phyloP scores from a whole-genome alignment of 2,113 vertebrate genomes.

The Gadus macrocephalus region DNA sequence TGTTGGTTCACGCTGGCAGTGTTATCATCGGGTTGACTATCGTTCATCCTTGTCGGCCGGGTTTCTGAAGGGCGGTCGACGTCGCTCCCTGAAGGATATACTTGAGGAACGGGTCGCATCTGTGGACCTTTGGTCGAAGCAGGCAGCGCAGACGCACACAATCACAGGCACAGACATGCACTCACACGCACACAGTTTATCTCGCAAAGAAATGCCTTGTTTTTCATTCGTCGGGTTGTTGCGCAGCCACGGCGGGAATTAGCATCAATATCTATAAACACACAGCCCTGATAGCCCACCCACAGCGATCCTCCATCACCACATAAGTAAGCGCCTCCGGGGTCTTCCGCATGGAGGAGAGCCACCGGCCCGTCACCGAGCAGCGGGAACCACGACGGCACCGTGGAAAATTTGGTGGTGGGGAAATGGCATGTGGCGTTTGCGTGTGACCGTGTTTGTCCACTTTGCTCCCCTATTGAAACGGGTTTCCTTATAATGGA shows the following conservation, averaged over 20 bases:
- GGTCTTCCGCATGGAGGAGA: slow-evolving; percentile 10
- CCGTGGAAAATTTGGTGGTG: slow-evolving; percentile 23
- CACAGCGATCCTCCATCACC: slow-evolving; percentile 28
- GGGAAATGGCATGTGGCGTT: background rate
- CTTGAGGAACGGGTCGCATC: too few species aligned
- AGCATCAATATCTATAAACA: background rate
- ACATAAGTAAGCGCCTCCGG: slow-evolving; percentile 16
- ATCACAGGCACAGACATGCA: background rate
- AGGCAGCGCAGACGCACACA: slow-evolving; percentile 2
- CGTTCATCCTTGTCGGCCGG: background rate
- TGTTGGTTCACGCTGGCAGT: background rate
- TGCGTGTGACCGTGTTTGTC: slow-evolving; percentile 1
- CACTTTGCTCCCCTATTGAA: slow-evolving; percentile 2
- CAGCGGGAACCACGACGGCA: slow-evolving; percentile 20
- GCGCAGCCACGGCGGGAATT: too few species aligned
- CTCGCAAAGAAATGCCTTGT: too few species aligned
- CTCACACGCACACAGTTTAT: too few species aligned
- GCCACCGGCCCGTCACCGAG: slow-evolving; percentile 8
- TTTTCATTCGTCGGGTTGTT: too few species aligned
- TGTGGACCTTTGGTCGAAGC: too few species aligned
- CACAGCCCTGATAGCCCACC: slow-evolving; percentile 3
- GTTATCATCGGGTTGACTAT: background rate
- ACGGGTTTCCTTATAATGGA: background rate
- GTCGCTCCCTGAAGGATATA: too few species aligned
- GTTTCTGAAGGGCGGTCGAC: background rate